Conservation (phyloP, 2,113 vertebrate species). For the Zosterops borbonicus region DNA sequence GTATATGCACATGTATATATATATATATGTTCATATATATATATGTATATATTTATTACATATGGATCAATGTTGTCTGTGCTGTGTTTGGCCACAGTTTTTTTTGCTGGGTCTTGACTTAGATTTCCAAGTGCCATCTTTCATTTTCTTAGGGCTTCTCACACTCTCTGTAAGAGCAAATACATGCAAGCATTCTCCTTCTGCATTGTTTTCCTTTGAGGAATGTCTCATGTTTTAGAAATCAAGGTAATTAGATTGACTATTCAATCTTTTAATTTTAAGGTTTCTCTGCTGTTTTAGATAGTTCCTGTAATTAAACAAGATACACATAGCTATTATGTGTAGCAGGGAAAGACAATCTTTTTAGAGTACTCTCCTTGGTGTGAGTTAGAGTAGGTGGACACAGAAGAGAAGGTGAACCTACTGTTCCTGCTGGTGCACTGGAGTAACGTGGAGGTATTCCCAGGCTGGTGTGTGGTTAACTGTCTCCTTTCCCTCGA, state of each 20-base stretch:
- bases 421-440: not conserved
- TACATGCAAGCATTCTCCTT: not conserved
- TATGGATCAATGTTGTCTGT: not conserved
- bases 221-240: not conserved
- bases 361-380: not conserved
- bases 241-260: not conserved
- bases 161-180: not conserved
- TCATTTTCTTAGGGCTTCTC: not conserved
- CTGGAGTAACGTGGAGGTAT: not conserved
- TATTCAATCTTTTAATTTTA: not conserved
- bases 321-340: not conserved
- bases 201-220: not conserved
- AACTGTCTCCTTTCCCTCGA: not conserved
- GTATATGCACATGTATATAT: not conserved
- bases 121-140: not conserved
- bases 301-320: not conserved
- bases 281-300: not conserved
- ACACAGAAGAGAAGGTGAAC: not conserved
- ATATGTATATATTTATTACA: not conserved
- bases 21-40: not conserved
- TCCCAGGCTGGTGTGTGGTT: not conserved
- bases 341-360: not conserved
- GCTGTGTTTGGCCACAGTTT: not conserved
- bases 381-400: not conserved
- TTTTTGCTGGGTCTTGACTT: not conserved